These are phyloP conservation scores for Brenthis ino DNA, from an alignment of 2,888 invertebrate genomes.

Conservation along the genomic window DNA sequence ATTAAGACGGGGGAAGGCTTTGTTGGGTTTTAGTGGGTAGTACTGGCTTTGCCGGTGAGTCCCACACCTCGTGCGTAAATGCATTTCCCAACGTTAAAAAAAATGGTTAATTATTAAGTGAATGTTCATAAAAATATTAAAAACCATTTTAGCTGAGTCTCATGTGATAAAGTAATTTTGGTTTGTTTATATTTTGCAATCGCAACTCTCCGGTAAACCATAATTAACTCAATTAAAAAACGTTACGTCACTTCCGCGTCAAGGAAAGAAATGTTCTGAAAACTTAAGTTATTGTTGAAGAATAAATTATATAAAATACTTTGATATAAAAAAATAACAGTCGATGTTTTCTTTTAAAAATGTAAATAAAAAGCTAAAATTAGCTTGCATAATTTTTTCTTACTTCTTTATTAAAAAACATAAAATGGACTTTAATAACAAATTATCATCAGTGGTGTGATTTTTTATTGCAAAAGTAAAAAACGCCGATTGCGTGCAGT, in stretches of 20 bases:
- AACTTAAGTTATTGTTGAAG: neutral
- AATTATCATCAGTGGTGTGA: constrained; percentile 2
- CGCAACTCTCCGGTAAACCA: neutral
- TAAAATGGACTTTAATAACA: constrained; percentile 3
- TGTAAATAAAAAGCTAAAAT: too few species aligned
- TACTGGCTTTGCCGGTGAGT: too few species aligned
- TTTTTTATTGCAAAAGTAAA: constrained; percentile 16
- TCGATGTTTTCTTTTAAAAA: too few species aligned
- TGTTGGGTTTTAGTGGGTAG: too few species aligned
- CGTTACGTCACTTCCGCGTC: neutral
- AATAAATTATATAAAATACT: too few species aligned
- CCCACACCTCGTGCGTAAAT: too few species aligned
- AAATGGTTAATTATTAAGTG: too few species aligned
- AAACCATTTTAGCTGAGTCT: constrained; percentile 9
- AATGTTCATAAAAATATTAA: constrained; percentile 14
- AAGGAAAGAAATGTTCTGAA: neutral
- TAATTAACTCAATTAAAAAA: constrained; percentile 6
- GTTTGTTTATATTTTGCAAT: constrained; percentile 9
- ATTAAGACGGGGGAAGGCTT: too few species aligned
- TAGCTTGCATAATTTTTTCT: neutral
- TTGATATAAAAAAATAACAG: too few species aligned
- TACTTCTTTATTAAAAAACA: neutral
- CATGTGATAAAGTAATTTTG: neutral
- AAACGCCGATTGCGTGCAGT: constrained; percentile 42
- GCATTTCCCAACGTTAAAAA: too few species aligned